These are phyloP conservation scores for Microcebus tavaratra DNA, from an alignment of 2,113 vertebrate genomes.

Conservation along the genomic window DNA sequence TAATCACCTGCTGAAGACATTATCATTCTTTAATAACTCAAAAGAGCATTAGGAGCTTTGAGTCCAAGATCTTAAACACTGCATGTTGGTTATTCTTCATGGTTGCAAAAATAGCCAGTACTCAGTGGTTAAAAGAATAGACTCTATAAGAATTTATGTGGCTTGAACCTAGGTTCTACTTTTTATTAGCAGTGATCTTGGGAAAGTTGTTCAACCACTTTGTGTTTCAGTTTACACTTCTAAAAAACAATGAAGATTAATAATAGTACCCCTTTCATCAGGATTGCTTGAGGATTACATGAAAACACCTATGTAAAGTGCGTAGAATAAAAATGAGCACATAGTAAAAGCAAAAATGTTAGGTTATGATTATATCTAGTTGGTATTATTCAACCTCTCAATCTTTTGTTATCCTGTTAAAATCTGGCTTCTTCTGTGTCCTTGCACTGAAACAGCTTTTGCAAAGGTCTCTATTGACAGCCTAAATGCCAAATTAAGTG, in stretches of 20 bases:
- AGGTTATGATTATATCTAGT: not conserved
- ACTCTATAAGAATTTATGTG: not conserved
- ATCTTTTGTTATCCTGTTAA: not conserved
- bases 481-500: not conserved
- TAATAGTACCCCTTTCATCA: not conserved
- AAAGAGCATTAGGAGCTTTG: not conserved
- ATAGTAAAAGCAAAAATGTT: not conserved
- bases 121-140: not conserved
- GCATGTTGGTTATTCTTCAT: not conserved
- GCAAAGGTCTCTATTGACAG: not conserved
- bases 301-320: not conserved
- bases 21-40: constrained; percentile 8
- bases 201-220: not conserved
- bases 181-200: not conserved
- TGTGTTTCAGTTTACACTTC: not conserved
- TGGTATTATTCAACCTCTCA: not conserved
- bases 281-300: not conserved
- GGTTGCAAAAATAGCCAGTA: not conserved
- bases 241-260: not conserved
- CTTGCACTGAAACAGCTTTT: not conserved
- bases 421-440: not conserved
- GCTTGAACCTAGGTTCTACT: not conserved
- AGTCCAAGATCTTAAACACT: not conserved
- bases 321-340: not conserved
- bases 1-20: not conserved